Evolutionary conservation across 2,888 invertebrate genomes (phyloP), one percentile per base, ranked within the genome.

Genomic region (Agrotis exclamationis): DNA sequence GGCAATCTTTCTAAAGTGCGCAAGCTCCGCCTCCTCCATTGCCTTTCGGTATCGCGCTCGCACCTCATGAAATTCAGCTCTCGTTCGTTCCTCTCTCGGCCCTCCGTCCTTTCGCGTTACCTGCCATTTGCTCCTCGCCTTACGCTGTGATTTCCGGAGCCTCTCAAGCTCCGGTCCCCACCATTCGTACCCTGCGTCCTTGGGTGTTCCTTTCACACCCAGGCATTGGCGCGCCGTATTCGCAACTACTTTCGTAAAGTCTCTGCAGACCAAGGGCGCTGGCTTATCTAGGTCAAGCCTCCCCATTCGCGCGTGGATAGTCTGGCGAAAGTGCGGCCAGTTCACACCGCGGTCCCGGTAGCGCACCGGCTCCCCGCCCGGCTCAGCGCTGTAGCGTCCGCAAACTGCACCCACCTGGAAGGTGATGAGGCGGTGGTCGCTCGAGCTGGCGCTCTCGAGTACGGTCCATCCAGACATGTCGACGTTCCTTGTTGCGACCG

Each of bases 361-460:
- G 11, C 68, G 16, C 45, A 68, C 58, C 58, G 68, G 53, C 57
- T 20, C 50, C 13, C 1, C 14, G 14, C 9, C 16, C 3, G 28
- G 28, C 16, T 5, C 45, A 0, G 51, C 33, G 20, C 22, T 14
- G 0, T 13, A 39, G 20, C 5, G 3, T 0, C 9, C 0, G 1
- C 9, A 0, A 0, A 7, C 14, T 6, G 7, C 20, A 13, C 1
- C 18, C 33, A 39, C 47, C 7, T 2, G 18, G 54, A 51, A 83
- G 0, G 80, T 77, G 0, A 86, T 82, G 0, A 86, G 70, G 0
- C 64, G 56, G 22, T 86, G 84, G 59, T 85, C 85, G 13, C 84
- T 84, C 9, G 14, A 16, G 44, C 77, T 80, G 1, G 39, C 74
- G 0, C 53, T 80, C 0, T 59, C 79, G 9, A 60, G 58, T 0